A percentile compares a stretch with the other conserved stretches of the same genome.
These are phyloP conservation scores for Lophotis ruficrista DNA, from an alignment of 2,113 vertebrate species.

Conservation along the genomic window DNA sequence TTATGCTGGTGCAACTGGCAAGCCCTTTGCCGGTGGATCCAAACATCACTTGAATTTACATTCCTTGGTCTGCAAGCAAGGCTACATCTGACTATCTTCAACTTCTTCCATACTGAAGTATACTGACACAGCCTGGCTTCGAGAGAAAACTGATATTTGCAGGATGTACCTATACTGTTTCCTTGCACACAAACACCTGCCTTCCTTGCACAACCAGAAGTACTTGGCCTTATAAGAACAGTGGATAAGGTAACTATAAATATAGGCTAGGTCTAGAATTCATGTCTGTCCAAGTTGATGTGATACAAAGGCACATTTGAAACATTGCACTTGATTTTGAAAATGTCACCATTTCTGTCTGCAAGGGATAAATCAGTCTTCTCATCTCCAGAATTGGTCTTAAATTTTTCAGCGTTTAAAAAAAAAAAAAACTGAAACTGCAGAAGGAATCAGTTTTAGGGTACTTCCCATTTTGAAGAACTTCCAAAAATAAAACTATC, in stretches of 20 bases:
- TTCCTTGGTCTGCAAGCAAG: not conserved
- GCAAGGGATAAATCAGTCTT: not conserved
- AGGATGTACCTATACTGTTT: rapidly evolving
- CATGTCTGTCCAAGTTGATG: not conserved
- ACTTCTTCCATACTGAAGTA: not conserved
- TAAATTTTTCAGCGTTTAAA: not conserved
- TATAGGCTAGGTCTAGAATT: not conserved
- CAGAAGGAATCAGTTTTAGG: not conserved
- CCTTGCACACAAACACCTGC: not conserved
- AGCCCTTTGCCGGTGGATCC: not conserved
- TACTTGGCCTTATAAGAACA: not conserved
- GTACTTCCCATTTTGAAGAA: not conserved
- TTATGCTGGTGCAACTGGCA: not conserved
- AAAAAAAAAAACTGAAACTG: not conserved
- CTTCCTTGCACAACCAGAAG: not conserved
- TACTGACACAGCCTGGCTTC: not conserved
- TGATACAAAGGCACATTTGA: not conserved
- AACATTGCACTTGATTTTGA: not conserved
- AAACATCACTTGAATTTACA: not conserved
- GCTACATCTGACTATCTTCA: not conserved
- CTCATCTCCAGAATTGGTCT: not conserved
- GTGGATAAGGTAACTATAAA: not conserved
- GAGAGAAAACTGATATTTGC: not conserved
- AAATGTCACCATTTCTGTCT: not conserved
- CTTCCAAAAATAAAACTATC: not conserved